Percentiles rank a stretch among this genome's conserved stretches.
Evolutionary conservation across 2,888 invertebrate genomes (phyloP).

Genomic region (Eurytoma adleriae): DNA sequence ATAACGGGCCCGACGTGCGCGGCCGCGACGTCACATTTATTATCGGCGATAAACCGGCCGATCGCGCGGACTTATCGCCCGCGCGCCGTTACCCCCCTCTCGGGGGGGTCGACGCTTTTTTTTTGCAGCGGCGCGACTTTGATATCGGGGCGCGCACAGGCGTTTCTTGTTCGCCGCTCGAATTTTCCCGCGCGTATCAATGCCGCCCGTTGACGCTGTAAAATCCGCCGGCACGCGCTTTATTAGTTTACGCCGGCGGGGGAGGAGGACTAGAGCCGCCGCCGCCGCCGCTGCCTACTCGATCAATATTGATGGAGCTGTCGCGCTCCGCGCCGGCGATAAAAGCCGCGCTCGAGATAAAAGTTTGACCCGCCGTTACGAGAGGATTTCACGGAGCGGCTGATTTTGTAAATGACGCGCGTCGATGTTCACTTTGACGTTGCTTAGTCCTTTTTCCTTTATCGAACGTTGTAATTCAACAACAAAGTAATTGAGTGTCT

Average conservation of each 20-base stretch:
- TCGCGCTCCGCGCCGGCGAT: slow-evolving; percentile 7
- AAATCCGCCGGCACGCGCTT: slow-evolving; percentile 20
- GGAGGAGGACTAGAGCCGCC: background rate
- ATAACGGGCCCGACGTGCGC: background rate
- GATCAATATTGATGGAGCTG: slow-evolving; percentile 45
- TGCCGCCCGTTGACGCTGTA: slow-evolving; percentile 32
- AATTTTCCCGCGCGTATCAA: slow-evolving; percentile 26
- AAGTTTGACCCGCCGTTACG: slow-evolving; percentile 6
- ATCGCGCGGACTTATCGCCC: slow-evolving; percentile 26
- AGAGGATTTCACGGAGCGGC: background rate
- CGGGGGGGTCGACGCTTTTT: slow-evolving; percentile 26
- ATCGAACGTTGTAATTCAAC: too few relatives aligned
- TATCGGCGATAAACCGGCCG: slow-evolving; percentile 30
- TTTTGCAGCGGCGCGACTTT: slow-evolving; percentile 11
- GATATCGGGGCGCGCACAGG: slow-evolving; percentile 22
- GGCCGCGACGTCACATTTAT: slow-evolving; percentile 39
- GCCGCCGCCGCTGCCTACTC: background rate
- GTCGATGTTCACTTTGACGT: too few relatives aligned
- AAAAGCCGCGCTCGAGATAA: slow-evolving; percentile 41
- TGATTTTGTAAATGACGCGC: slow-evolving; percentile 24
- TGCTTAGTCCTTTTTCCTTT: too few relatives aligned
- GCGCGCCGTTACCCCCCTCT: too few relatives aligned
- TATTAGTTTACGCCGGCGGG: slow-evolving; percentile 28
- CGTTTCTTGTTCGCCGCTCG: background rate
- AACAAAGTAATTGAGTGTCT: too few relatives aligned